Evolutionary conservation across 1,140 invertebrate genomes (phyloP).

Genomic region (Acromyrmex heyeri): DNA sequence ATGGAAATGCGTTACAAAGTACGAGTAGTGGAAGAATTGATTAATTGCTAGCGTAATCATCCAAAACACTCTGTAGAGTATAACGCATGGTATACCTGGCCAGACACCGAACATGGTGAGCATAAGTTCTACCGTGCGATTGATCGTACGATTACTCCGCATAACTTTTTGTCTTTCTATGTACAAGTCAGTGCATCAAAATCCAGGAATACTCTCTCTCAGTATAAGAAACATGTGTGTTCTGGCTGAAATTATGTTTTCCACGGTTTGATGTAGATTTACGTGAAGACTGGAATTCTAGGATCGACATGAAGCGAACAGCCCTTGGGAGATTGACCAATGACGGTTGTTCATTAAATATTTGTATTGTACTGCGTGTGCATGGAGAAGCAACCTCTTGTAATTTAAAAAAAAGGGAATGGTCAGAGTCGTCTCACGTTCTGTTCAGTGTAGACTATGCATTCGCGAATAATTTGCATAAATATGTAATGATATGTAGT

Average conservation of each 20-base stretch:
- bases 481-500: slow-evolving; percentile 21
- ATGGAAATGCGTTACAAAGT: slow-evolving; percentile 38
- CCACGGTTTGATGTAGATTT: slow-evolving; percentile 17
- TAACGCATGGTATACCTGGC: slow-evolving; percentile 36
- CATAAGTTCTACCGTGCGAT: slow-evolving; percentile 37
- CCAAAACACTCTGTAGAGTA: slow-evolving; percentile 51
- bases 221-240: neutral
- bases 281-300: neutral
- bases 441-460: neutral
- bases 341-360: slow-evolving; percentile 28
- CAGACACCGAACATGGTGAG: slow-evolving; percentile 53
- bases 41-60: slow-evolving; percentile 30
- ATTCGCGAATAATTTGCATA: slow-evolving; percentile 19
- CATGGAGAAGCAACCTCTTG: neutral
- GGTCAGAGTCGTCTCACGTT: neutral
- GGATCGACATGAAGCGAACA: neutral
- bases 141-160: slow-evolving; percentile 33
- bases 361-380: neutral
- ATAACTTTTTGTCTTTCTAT: slow-evolving; percentile 20
- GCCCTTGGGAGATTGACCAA: neutral
- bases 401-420: slow-evolving; percentile 3
- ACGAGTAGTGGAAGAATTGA: slow-evolving; percentile 26
- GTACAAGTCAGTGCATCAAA: neutral
- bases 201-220: neutral
- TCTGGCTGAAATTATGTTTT: neutral